A percentile compares a stretch with the other conserved stretches of the same genome.
phyloP scores from a whole-genome alignment of 1,140 invertebrate genomes.

The Pinna nobilis region DNA sequence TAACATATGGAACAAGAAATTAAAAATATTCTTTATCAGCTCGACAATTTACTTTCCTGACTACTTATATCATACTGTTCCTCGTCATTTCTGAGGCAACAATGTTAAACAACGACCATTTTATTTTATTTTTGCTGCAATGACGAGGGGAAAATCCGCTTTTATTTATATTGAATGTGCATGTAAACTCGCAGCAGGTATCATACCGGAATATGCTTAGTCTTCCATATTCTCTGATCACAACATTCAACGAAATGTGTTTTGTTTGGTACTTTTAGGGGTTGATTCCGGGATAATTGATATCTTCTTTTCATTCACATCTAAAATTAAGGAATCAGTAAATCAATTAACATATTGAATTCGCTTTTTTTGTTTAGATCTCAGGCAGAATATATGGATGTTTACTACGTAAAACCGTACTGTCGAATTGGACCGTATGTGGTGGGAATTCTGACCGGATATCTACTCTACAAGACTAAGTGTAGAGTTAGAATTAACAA shows the following conservation, averaged over 20 bases:
- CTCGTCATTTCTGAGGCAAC: too few species aligned
- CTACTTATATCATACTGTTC: too few species aligned
- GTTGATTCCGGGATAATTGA: neutral
- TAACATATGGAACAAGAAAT: too few species aligned
- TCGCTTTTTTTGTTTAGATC: neutral
- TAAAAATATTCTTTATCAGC: too few species aligned
- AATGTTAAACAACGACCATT: too few species aligned
- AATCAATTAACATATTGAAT: neutral
- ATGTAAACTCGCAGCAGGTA: too few species aligned
- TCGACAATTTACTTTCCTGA: too few species aligned
- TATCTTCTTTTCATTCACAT: neutral
- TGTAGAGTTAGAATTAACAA: constrained; percentile 45
- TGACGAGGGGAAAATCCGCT: too few species aligned
- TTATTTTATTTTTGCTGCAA: too few species aligned
- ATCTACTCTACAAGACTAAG: constrained; percentile 64
- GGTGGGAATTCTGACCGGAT: constrained; percentile 76
- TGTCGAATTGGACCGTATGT: constrained; percentile 77
- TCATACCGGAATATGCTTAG: neutral
- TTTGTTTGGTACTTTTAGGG: neutral
- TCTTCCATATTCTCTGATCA: neutral
- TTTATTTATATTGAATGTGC: too few species aligned
- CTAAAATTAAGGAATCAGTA: neutral
- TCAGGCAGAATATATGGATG: constrained; percentile 9
- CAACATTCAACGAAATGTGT: neutral
- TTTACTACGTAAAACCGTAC: constrained; percentile 71